Base-by-base conservation (phyloP, 2,888 invertebrate genomes). In the Polymixis lichenea region DNA sequence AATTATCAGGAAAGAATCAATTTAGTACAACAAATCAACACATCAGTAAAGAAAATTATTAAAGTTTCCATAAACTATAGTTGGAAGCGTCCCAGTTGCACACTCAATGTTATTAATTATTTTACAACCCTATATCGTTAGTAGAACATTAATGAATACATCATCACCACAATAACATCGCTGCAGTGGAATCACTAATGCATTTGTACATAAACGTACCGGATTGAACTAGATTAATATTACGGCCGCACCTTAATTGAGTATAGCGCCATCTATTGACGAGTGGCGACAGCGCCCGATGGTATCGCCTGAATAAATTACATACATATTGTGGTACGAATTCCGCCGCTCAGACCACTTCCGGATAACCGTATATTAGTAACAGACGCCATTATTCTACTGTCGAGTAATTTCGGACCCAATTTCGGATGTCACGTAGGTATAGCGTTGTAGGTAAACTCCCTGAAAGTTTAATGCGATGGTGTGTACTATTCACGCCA, bases 191-290 rank as follows among this genome's bases (percentile, higher is more conserved):
- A 87, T 87, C 67, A 85, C 80, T 87, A 88, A 87, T 88, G 80
- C 77, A 87, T 79, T 77, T 76, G 78, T 77, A 88, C 74, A 82
- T 82, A 87, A 68, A 75, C 49, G 64, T 56, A 72, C 77, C n/a
- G 62, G 80, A 72, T 81, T 78, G 68, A 73, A 83, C 72, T 78
- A 75, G 74, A 70, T 77, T 76, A 83, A 82, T 74, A 76, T 65
- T 67, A 75, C 13, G 60, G 67, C 49, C 38, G 22, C 22, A 62
- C 28, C 38, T 75, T 74, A 69, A 65, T 82, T 84, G 77, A 64
- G 64, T 55, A 62, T 43, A 72, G 55, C 90, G 93, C 90, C 95
- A 94, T 92, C 95, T 95, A 80, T 90, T 87, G 89, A 62, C 87
- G 92, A 86, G 91, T 90, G 90, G 94, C 91, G 64, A 67, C 72